These are phyloP conservation scores for Acrobasis consociella DNA, from an alignment of 2,888 invertebrate genomes.

Conservation along the genomic window DNA sequence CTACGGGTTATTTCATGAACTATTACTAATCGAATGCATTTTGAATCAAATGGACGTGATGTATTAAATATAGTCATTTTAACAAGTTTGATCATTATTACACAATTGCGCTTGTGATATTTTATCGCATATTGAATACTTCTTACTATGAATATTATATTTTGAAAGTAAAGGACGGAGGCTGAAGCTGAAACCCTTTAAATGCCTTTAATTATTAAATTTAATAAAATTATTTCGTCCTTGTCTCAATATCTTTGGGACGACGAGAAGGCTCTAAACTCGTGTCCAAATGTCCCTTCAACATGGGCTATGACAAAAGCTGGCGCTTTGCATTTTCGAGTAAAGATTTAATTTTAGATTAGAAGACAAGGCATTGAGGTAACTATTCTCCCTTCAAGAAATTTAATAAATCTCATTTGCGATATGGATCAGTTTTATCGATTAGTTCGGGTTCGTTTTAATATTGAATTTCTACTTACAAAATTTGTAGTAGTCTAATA, in stretches of 20 bases:
- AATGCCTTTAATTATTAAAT: constrained; percentile 26
- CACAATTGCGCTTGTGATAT: too few species aligned
- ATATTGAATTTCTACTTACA: too few species aligned
- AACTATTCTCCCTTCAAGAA: constrained; percentile 17
- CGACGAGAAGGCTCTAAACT: constrained; percentile 55
- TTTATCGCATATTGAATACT: background rate
- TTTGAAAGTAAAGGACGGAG: background rate
- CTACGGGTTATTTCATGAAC: too few species aligned
- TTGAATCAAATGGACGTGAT: too few species aligned
- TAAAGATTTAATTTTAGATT: constrained; percentile 74
- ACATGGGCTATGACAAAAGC: constrained; percentile 54
- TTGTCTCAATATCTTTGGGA: constrained; percentile 57
- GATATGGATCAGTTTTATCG: constrained; percentile 11
- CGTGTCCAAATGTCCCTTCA: constrained; percentile 61
- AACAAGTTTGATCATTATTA: too few species aligned
- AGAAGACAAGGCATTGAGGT: constrained; percentile 46
- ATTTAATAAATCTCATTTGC: constrained; percentile 24
- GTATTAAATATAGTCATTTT: too few species aligned
- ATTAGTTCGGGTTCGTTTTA: background rate
- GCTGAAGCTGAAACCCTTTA: constrained; percentile 19
- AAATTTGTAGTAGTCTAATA: too few species aligned
- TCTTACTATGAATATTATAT: background rate
- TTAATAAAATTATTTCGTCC: constrained; percentile 55
- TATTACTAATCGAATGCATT: too few species aligned
- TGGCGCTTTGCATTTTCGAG: constrained; percentile 55